Evolutionary conservation across 2,888 invertebrate genomes (phyloP), one percentile per base, ranked within the genome.

Genomic region (Sceliomorpha sp.): DNA sequence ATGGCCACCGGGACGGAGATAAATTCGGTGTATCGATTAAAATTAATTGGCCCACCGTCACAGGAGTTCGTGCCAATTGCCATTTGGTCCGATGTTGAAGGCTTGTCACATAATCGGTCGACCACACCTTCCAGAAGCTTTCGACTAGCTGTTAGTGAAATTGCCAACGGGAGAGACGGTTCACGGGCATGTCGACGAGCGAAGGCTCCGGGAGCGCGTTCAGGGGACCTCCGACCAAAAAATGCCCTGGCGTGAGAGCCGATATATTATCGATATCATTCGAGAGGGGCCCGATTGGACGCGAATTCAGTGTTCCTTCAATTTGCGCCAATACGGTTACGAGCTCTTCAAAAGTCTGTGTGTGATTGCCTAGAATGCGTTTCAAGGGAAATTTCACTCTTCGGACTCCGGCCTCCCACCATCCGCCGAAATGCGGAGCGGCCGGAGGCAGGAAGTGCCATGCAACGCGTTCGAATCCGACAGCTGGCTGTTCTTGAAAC

Each of bases 371-470:
- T 6, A 40, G n/a, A 1, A 39, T 8, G 7, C 51, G 27, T 9
- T 29, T 26, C 10, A 56, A 29, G 15, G 42, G 37, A 14, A 6
- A 9, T 10, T 56, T 47, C 10, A 47, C 9, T 1, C 20, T 31
- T 32, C 14, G 13, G 1, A 45, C 37, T 0, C 36, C 29, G 0
- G 45, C 17, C n/a, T 56, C 45, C 45, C 37, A 36, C 13, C 34
- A 12, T 1, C 56, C 56, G n/a, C 37, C 44, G 10, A 56, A 56
- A 36, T 29, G 44, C 2, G 37, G 56, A 1, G 45, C 26, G 1
- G 36, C 24, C 0, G 56, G 37, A 7, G 56, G 31, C 7, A 34
- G 44, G 14, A 45, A 37, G 2, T 34, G 13, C 56, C 56, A 45
- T 3, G 8, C 8, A 5, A 36, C 20, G n/a, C n/a, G n/a, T n/a